Evolutionary conservation across 2,113 vertebrate species (phyloP).

Genomic region (Cichladusa arquata): DNA sequence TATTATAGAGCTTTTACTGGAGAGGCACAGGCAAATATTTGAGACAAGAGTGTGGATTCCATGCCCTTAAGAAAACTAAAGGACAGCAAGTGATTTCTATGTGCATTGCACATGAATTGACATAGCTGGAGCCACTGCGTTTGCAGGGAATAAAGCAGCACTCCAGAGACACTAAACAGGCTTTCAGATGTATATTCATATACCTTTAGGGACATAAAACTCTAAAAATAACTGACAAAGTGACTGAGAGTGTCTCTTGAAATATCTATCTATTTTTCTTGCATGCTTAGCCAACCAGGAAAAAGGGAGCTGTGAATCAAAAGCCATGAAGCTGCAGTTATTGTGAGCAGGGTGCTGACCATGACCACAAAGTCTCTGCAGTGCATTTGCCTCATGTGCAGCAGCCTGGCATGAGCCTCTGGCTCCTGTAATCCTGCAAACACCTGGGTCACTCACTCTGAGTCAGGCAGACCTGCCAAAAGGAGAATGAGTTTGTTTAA

Average conservation of each 20-base stretch:
- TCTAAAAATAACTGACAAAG: background rate
- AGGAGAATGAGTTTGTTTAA: background rate
- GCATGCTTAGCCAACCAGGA: background rate
- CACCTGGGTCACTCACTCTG: background rate
- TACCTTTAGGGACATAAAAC: background rate
- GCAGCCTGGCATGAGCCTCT: background rate
- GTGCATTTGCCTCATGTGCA: accelerated
- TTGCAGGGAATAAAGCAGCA: background rate
- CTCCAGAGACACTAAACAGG: background rate
- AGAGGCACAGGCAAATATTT: background rate
- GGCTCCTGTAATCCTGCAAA: background rate
- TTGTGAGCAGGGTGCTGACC: background rate
- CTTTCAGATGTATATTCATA: background rate
- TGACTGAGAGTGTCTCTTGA: background rate
- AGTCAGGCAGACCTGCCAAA: background rate
- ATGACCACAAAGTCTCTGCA: background rate
- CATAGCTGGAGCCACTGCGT: background rate
- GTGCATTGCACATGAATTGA: background rate
- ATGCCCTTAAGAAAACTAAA: background rate
- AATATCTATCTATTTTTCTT: background rate
- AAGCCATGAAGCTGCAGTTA: background rate
- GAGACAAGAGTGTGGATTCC: background rate
- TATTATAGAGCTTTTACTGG: background rate
- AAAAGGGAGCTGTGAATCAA: background rate
- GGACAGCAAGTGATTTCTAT: background rate